Percentiles rank a stretch among this genome's conserved stretches.
Conservation (phyloP, 2,797 vertebrate genomes). For the Graptemys geographica region DNA sequence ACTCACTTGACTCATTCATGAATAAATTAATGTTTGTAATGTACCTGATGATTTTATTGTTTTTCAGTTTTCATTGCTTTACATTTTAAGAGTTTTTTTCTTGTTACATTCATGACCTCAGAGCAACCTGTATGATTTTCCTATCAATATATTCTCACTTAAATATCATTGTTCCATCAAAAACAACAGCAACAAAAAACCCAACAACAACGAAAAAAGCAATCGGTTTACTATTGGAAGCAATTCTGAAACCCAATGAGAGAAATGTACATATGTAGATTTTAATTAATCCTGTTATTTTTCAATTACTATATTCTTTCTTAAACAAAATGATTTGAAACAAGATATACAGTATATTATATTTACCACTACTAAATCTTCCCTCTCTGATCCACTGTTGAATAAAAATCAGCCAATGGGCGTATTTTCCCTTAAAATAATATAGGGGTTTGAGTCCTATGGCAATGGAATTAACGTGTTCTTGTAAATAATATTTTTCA, state of each 20-base stretch:
- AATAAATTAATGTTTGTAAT: conserved; percentile 54
- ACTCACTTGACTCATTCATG: conserved; percentile 25
- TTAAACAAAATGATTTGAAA: background rate
- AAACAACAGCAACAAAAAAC: background rate
- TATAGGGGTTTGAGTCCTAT: background rate
- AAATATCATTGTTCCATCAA: background rate
- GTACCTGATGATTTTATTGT: background rate
- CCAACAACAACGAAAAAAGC: background rate
- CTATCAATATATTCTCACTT: background rate
- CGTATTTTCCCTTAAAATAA: background rate
- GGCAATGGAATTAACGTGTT: background rate
- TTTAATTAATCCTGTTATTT: background rate
- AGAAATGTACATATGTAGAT: background rate
- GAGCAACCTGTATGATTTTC: background rate
- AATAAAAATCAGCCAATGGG: background rate
- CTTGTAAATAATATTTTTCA: background rate
- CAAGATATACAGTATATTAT: background rate
- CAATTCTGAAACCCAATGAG: background rate
- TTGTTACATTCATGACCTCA: conserved; percentile 7
- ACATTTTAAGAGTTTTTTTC: background rate
- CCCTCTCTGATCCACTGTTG: background rate
- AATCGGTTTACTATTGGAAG: background rate
- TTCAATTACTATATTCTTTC: background rate
- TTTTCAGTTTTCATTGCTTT: background rate
- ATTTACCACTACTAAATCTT: background rate